Base-by-base conservation (phyloP, 2,113 vertebrate species). In the Gadus chalcogrammus region DNA sequence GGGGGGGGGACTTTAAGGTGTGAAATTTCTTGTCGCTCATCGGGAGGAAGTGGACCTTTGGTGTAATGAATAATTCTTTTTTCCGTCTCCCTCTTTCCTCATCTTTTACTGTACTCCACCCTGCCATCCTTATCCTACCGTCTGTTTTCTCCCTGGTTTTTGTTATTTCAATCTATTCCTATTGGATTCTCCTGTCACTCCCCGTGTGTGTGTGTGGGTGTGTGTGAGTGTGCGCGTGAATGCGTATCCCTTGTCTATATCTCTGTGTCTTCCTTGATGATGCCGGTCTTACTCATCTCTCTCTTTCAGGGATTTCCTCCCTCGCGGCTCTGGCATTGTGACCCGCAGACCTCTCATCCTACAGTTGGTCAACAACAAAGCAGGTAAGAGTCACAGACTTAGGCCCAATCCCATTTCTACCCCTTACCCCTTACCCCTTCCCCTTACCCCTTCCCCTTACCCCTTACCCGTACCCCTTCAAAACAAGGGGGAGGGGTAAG, bases 331-430 rank as follows among this genome's bases (percentile, higher is more conserved):
- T 13, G 97, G 97, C 55, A 98, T 99, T 1, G 97, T 99, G 77
- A 98, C 97, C 6, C 92, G 97, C 2, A 89, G 97, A 20, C 97
- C 97, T 28, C 96, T 99, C 66, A 95, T 99, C 86, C 92, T 99
- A 85, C 97, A 98, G 90, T 94, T 99, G 85, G 94, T 98, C 84
- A 95, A 96, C 91, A 95, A 93, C 82, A 98, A 94, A 92, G 96
- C 97, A 87, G 96, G 97, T 98, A 91, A 18, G 79, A 18, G 79
- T 65, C 17, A 42, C 38, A 13, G 4, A 22, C 27, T 12, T 15
- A 20, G 20, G 20, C 20, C 20, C 20, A 20, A 20, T 20, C 20
- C 20, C 20, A 20, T 20, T 20, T 20, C 20, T 20, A 20, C 20
- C 20, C 20, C 20, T 20, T 20, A 20, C 20, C 20, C 20, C 20